Base-by-base conservation (phyloP, 92 coral and sea anemone genomes). In the Actinernus sp. region DNA sequence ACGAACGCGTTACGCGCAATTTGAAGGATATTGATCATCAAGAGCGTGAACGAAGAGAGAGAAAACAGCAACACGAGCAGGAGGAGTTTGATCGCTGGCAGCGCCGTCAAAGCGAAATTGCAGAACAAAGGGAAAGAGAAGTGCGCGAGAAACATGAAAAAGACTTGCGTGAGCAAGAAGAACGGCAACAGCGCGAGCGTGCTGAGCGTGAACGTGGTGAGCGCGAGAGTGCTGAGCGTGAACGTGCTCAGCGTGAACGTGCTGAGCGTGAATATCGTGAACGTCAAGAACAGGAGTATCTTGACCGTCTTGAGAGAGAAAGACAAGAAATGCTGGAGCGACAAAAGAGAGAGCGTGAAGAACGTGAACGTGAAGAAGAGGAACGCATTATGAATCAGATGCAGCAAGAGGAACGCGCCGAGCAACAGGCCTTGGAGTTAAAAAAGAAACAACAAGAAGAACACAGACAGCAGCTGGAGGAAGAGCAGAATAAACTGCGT, bases 51-150 rank as follows among this genome's bases (percentile, higher is more conserved):
- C 78, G 71, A 52, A 82, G 72, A 54, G 94, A 92, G 55, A 61
- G 76, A 33, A 31, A 54, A 18, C 17, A 4, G 19, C 22, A 4
- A 9, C 5, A 17, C 29, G 88, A 73, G 30, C 76, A 71, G 28
- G 92, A 86, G 10, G 88, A 90, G 33, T 71, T 81, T 14, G 60
- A 84, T 23, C 78, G 97, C 10, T 90, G 92, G 97, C 92, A 90
- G 57, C 68, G 67, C 33, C 80, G 67, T 18, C 91, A 87, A 65
- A 28, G 60, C 11, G 79, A 71, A 44, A 4, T 57, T 1, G 85
- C 88, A 0, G 79, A 64, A 31, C 82, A 79, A 21, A 43, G 69
- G 23, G 92, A 85, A 26, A 41, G 78, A 12, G 64, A 74, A 26
- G 73, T 76, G 23, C 79, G 71, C 2, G 64, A n/a, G 40, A 68